Evolutionary conservation across 2,888 invertebrate species (phyloP).

Genomic region (Sturmia bella): DNA sequence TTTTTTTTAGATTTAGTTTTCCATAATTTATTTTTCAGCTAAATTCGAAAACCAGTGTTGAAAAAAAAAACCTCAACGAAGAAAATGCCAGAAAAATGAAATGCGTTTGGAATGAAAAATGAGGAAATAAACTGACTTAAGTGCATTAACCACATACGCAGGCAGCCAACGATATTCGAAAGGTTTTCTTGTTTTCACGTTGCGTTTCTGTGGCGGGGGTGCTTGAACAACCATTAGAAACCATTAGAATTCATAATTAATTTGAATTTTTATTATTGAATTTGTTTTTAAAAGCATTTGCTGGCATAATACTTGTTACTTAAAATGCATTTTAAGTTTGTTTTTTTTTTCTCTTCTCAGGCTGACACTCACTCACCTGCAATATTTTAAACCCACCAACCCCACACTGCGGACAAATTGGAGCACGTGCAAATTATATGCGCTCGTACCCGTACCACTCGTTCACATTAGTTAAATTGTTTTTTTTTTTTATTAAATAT

Average conservation of each 20-base stretch:
- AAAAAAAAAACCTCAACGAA: constrained; percentile 3
- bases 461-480: constrained; percentile 32
- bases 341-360: constrained; percentile 6
- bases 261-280: constrained; percentile 26
- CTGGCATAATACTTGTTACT: constrained; percentile 15
- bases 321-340: constrained; percentile 40
- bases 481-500: constrained; percentile 25
- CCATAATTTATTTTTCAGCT: not conserved
- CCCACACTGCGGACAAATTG: constrained; percentile 65
- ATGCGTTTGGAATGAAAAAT: constrained; percentile 54
- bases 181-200: constrained; percentile 1
- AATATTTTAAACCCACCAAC: constrained; percentile 19
- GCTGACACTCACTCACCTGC: constrained; percentile 16
- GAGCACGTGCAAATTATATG: constrained; percentile 73
- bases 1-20: not conserved
- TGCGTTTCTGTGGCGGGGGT: constrained; percentile 7
- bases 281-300: not conserved
- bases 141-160: not conserved
- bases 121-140: not conserved
- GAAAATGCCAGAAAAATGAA: constrained; percentile 33
- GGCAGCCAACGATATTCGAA: not conserved
- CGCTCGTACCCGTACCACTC: not conserved
- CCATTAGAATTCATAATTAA: constrained; percentile 66
- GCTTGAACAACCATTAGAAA: constrained; percentile 30
- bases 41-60: not conserved